phyloP scores from a whole-genome alignment of 2,797 vertebrate species.

The Chaenodraco wilsoni region DNA sequence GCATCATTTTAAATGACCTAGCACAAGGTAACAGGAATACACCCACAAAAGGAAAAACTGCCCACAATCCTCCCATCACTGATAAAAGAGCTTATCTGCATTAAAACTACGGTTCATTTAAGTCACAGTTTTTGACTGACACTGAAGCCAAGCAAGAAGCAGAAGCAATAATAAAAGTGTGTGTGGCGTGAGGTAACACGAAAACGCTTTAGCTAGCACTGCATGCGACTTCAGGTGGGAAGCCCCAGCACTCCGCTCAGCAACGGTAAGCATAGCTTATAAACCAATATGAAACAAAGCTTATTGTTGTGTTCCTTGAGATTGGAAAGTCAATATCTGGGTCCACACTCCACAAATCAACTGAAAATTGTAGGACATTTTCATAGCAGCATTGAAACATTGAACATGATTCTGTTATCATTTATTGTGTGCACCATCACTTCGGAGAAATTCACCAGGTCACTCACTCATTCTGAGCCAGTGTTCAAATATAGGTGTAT shows the following conservation, averaged over 20 bases:
- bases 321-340: conserved; percentile 28
- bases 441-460: conserved; percentile 3
- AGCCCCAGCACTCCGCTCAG: conserved; percentile 9
- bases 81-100: conserved; percentile 15
- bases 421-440: conserved; percentile 7
- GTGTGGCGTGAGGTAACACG: conserved; percentile 8
- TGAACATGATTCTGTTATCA: not conserved
- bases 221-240: conserved; percentile 6
- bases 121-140: conserved; percentile 9
- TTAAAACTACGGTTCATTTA: conserved; percentile 24
- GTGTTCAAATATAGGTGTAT: conserved; percentile 17
- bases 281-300: conserved; percentile 16
- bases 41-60: not conserved
- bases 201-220: conserved; percentile 35
- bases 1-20: conserved; percentile 12
- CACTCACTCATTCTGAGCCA: conserved; percentile 7
- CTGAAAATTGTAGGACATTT: conserved; percentile 5
- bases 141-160: conserved; percentile 42
- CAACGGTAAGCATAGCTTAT: conserved; percentile 1
- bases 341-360: conserved; percentile 14
- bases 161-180: conserved; percentile 37
- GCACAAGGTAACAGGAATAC: conserved; percentile 1
- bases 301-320: conserved; percentile 5
- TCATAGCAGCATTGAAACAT: conserved; percentile 16
- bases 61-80: not conserved